Percentiles rank a stretch among this genome's conserved stretches.
Evolutionary conservation across 2,888 invertebrate species (phyloP).

Genomic region (Endotricha flammealis): DNA sequence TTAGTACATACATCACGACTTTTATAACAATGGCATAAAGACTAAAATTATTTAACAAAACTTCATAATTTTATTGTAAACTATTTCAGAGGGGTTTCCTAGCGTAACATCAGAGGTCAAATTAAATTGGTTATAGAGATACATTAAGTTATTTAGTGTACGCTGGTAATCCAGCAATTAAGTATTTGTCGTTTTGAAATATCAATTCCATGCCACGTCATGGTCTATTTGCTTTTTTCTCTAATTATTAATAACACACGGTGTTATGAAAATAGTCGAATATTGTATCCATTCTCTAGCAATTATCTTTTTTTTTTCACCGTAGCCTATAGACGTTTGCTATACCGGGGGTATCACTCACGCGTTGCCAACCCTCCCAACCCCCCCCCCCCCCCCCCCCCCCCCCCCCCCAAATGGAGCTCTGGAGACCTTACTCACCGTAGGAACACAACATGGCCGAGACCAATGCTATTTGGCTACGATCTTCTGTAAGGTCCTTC

Average conservation of each 20-base stretch:
- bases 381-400: not conserved
- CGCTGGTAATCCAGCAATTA: conserved; percentile 48
- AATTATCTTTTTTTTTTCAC: not conserved
- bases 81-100: conserved; percentile 29
- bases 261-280: too few species aligned
- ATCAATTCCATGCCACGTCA: too few species aligned
- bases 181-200: too few species aligned
- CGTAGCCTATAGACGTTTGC: not conserved
- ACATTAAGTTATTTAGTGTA: conserved; percentile 68
- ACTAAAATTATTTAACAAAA: too few species aligned
- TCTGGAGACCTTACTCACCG: not conserved
- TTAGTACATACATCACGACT: too few species aligned
- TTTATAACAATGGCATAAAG: not conserved
- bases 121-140: conserved; percentile 27
- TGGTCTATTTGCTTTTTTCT: too few species aligned
- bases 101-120: conserved; percentile 31
- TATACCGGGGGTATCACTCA: not conserved
- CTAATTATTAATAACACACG: too few species aligned
- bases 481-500: too few species aligned
- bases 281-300: too few species aligned
- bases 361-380: not conserved
- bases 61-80: too few species aligned
- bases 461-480: not conserved
- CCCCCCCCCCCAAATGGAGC: not conserved
- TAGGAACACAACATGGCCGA: not conserved